A percentile compares a stretch with the other conserved stretches of the same genome.
Evolutionary conservation across 35 echinoderm and acorn worm species (phyloP).

Genomic region (Chiridota heheva): DNA sequence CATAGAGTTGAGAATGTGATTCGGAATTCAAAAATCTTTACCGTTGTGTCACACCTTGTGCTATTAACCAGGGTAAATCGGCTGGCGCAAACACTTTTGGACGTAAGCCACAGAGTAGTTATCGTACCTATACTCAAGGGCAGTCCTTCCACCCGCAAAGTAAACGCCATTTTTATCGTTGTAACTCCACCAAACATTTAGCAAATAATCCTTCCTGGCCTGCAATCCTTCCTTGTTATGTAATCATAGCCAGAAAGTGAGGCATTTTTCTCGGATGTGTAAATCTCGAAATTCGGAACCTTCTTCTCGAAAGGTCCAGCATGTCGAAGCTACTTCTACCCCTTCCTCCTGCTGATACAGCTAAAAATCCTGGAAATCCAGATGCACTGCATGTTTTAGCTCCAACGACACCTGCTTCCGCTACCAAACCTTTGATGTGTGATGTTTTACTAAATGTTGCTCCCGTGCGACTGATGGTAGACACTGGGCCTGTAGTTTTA

Average conservation of each 20-base stretch:
- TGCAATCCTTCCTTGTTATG: not conserved
- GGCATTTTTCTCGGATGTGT: not conserved
- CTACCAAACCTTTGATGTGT: not conserved
- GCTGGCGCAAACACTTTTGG: no score
- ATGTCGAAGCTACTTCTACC: not conserved
- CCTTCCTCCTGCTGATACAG: not conserved
- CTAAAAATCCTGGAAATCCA: not conserved
- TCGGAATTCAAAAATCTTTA: not conserved
- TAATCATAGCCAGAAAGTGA: not conserved
- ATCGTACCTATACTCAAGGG: not conserved
- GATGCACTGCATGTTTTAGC: not conserved
- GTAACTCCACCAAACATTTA: not conserved
- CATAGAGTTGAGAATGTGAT: not conserved
- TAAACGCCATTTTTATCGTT: not conserved
- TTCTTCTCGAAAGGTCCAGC: not conserved
- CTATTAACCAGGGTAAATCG: no score
- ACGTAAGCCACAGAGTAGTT: not conserved
- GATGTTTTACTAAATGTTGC: not conserved
- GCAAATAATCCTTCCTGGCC: slow-evolving; percentile 11
- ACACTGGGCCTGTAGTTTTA: not conserved
- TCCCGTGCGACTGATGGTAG: not conserved
- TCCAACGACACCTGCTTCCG: not conserved
- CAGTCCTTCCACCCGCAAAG: not conserved
- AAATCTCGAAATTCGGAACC: not conserved
- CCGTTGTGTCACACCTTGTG: not conserved